Evolutionary conservation across 2,113 vertebrate genomes (phyloP).

Genomic region (Campylorhamphus procurvoides): DNA sequence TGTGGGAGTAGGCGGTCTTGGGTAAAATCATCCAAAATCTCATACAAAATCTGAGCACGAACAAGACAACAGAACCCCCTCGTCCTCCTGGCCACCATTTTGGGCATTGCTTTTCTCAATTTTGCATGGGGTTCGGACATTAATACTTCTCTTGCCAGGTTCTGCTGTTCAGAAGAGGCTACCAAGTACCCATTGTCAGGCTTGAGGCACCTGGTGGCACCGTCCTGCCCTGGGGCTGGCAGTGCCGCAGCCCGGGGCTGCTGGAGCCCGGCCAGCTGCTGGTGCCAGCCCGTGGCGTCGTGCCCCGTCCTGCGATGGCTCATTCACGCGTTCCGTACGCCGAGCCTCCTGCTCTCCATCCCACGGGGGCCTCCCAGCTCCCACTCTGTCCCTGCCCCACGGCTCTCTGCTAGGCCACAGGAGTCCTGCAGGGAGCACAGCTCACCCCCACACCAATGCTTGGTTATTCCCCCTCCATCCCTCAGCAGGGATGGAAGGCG

Average conservation of each 20-base stretch:
- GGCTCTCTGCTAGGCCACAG: neutral
- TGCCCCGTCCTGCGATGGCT: neutral
- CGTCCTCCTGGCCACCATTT: neutral
- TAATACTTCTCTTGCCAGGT: neutral
- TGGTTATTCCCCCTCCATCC: neutral
- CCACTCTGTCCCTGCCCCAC: neutral
- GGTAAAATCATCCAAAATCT: neutral
- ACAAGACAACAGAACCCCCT: neutral
- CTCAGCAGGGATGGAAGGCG: neutral
- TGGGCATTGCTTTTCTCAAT: neutral
- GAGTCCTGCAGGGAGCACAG: neutral
- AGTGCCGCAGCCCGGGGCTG: neutral
- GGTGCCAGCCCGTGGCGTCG: conserved; percentile 2
- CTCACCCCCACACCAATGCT: neutral
- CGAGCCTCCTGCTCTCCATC: neutral
- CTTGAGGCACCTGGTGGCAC: neutral
- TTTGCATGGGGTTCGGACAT: neutral
- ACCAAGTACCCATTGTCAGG: neutral
- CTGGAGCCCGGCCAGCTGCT: neutral
- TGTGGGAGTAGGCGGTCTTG: neutral
- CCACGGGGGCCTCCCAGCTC: neutral
- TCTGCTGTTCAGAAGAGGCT: rapidly evolving
- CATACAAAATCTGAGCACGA: rapidly evolving
- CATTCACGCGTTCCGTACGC: neutral
- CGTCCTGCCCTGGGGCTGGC: conserved; percentile 26